Conservation (phyloP, 2,113 vertebrate genomes). For the Semnornis frantzii region DNA sequence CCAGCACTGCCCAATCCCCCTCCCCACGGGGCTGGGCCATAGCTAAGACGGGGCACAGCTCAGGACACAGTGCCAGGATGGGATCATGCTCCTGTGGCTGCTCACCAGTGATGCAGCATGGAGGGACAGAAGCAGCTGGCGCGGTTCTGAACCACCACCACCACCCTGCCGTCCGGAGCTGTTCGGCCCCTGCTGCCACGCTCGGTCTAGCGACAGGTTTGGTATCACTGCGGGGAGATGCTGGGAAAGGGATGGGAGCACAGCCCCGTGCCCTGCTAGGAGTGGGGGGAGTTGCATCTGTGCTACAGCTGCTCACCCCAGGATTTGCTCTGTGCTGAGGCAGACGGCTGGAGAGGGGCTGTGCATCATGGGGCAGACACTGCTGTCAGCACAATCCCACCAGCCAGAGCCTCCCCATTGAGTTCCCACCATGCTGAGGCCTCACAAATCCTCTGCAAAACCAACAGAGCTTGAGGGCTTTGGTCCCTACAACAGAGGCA, state of each 20-base stretch:
- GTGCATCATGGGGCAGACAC: background rate
- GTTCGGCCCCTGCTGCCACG: fast-evolving
- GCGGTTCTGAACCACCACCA: fast-evolving
- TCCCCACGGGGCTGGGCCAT: background rate
- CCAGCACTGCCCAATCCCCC: background rate
- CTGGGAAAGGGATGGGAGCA: background rate
- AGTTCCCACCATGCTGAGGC: fast-evolving
- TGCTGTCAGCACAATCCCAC: background rate
- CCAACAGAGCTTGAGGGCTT: background rate
- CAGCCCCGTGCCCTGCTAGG: fast-evolving
- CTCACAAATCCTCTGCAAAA: background rate
- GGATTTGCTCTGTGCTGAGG: slow-evolving; percentile 10
- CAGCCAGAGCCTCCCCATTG: background rate
- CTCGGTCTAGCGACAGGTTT: background rate
- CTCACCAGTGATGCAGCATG: background rate
- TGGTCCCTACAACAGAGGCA: background rate
- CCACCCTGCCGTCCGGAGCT: fast-evolving
- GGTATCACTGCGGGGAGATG: fast-evolving
- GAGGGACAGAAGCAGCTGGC: background rate
- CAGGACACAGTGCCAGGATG: fast-evolving
- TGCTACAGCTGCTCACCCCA: background rate
- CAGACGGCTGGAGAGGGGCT: background rate
- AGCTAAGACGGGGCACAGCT: background rate
- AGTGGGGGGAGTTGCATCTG: slow-evolving; percentile 1
- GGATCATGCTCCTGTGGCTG: background rate